These are phyloP conservation scores for Phalacrocorax brasilianus DNA, from an alignment of 2,113 vertebrate species.

Conservation along the genomic window DNA sequence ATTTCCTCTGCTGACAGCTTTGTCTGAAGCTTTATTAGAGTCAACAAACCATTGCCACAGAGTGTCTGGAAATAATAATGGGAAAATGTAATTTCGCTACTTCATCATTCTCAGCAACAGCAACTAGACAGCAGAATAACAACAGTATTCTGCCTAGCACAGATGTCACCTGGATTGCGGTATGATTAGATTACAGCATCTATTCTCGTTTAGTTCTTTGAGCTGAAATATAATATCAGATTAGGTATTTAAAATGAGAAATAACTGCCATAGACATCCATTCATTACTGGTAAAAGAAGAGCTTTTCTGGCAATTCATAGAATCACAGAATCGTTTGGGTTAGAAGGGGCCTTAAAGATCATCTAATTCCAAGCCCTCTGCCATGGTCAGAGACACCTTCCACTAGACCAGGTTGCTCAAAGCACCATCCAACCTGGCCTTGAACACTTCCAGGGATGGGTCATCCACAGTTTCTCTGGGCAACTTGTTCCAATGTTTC, in stretches of 20 bases:
- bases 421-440: no score
- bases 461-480: no score
- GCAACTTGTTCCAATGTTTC: no score
- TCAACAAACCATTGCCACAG: slow-evolving; percentile 81
- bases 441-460: no score
- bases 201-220: slow-evolving; percentile 64
- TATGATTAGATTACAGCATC: slow-evolving; percentile 72
- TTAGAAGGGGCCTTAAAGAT: no score
- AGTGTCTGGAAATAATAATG: slow-evolving; percentile 83
- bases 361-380: no score
- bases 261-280: slow-evolving; percentile 23
- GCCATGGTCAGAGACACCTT: no score
- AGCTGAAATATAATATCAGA: slow-evolving; percentile 62
- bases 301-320: slow-evolving; percentile 8
- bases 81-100: slow-evolving; percentile 81
- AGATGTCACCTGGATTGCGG: slow-evolving; percentile 72
- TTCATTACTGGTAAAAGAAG: slow-evolving; percentile 5
- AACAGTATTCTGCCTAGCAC: slow-evolving; percentile 75
- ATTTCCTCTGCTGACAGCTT: slow-evolving; percentile 81
- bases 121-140: slow-evolving; percentile 77
- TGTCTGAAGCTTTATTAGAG: slow-evolving; percentile 84
- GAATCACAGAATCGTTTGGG: no score
- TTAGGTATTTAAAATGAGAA: slow-evolving; percentile 63
- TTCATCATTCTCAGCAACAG: slow-evolving; percentile 77
- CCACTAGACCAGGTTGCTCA: no score